Evolutionary conservation across 1,140 invertebrate species (phyloP), one percentile per base, ranked within the genome.

Genomic region (Onthophagus taurus): DNA sequence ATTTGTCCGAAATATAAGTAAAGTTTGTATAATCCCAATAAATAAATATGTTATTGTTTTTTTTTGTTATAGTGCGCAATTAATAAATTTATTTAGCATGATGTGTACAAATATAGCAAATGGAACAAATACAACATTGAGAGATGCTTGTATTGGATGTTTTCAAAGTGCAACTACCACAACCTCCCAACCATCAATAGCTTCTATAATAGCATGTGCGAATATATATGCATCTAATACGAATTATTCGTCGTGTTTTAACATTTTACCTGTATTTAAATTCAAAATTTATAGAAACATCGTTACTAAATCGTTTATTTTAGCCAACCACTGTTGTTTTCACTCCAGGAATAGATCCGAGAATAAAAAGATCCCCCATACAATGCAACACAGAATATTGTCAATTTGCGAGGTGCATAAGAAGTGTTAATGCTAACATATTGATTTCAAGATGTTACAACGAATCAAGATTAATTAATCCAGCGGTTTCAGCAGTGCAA

Each of bases 361-460:
- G 35, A 21, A 21, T 37, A 12, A 37, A 37, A 9, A 29, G 38
- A 13, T 33, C 42, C 4, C 4, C 23, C n/a, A 24, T 44, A 14
- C 39, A 53, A 16, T 66, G 72, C 39, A 70, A 67, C 18, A 66
- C 68, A 51, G 71, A 70, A 11, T 75, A 72, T 52, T 75, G 72
- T 53, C 66, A 70, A 55, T 74, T 74, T 55, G 71, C 74, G 4
- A 61, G 68, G 4, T 75, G 72, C 47, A 55, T 75, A 24, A 54
- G 72, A 54, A 66, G 69, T 52, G 60, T 64, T 1, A 75, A 75
- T 57, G 69, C 71, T 16, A 59, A 69, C 46, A 68, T 69, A 55
- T 57, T 75, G 62, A 71, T 75, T n/a, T n/a, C 60, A 4, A 64
- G 70, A 42, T 73, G 70, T 45, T 71, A 68, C 14, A 60, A 63